A percentile compares a stretch with the other conserved stretches of the same genome.
phyloP scores from a whole-genome alignment of 2,797 vertebrate genomes.

The Silurus aristotelis region DNA sequence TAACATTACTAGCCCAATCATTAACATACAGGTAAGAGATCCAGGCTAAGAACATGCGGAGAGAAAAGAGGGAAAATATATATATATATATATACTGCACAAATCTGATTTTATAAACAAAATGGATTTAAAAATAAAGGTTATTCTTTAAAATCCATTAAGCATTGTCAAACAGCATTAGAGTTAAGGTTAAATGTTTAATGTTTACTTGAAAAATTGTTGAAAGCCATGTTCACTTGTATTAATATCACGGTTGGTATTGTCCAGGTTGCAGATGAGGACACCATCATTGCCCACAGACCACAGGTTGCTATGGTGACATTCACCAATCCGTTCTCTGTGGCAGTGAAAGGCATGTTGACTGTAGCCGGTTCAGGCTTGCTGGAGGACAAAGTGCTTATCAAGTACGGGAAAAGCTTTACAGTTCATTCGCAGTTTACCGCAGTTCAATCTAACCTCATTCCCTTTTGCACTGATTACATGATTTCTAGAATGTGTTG shows the following conservation, averaged over 20 bases:
- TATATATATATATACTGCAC: not conserved
- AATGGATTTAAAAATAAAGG: not conserved
- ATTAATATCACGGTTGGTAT: not conserved
- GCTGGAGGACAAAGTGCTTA: slow-evolving; percentile 58
- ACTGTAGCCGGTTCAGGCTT: slow-evolving; percentile 67
- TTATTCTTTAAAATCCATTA: not conserved
- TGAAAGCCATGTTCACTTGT: not conserved
- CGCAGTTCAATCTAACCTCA: not conserved
- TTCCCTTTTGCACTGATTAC: not conserved
- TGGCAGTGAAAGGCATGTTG: slow-evolving; percentile 66
- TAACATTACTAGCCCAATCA: slow-evolving; percentile 65
- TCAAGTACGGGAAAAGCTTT: slow-evolving; percentile 61
- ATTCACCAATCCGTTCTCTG: slow-evolving; percentile 69
- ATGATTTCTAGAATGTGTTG: not conserved
- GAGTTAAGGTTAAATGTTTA: not conserved
- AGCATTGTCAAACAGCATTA: not conserved
- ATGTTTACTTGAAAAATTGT: not conserved
- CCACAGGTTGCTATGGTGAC: slow-evolving; percentile 61
- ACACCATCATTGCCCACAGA: slow-evolving; percentile 36
- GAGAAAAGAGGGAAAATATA: no score
- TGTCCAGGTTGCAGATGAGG: slow-evolving; percentile 63
- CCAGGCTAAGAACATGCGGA: not conserved
- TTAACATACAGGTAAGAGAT: slow-evolving; percentile 68
- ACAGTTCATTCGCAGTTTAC: slow-evolving; percentile 13
- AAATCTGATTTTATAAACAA: not conserved